Percentiles rank a stretch among this genome's conserved stretches.
phyloP scores from a whole-genome alignment of 2,797 vertebrate species.

The Austrolebias charrua region DNA sequence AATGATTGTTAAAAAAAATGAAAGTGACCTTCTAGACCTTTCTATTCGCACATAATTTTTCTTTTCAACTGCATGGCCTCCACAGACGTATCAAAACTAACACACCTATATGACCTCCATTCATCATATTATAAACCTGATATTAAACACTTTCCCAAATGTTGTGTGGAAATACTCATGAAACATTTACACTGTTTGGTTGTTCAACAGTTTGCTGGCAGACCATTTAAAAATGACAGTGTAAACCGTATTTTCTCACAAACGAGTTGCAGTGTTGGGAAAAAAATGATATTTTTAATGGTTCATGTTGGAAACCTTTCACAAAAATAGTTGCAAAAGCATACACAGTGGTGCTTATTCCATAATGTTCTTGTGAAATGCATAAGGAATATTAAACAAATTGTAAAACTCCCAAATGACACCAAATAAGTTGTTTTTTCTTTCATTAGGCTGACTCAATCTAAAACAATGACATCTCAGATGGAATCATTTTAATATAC shows the following conservation, averaged over 20 bases:
- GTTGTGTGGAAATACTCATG: conserved; percentile 44
- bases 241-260: conserved; percentile 30
- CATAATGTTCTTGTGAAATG: neutral
- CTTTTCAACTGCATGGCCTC: conserved; percentile 8
- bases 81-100: conserved; percentile 49
- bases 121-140: conserved; percentile 46
- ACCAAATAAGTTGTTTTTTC: conserved; percentile 6
- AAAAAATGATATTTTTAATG: conserved; percentile 15
- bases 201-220: conserved; percentile 56
- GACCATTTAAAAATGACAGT: conserved; percentile 22
- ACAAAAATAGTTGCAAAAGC: conserved; percentile 22
- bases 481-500: conserved; percentile 22
- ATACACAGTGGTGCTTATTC: neutral
- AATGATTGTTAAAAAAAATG: conserved; percentile 35
- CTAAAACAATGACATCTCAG: conserved; percentile 12
- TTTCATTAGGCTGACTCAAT: conserved; percentile 2
- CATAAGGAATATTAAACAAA: neutral
- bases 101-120: conserved; percentile 41
- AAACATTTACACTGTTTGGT: conserved; percentile 63
- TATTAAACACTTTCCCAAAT: conserved; percentile 66
- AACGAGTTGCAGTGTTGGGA: conserved; percentile 31
- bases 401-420: neutral
- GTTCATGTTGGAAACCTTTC: conserved; percentile 43
- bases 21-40: conserved; percentile 29
- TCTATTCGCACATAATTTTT: conserved; percentile 1